phyloP scores from a whole-genome alignment of 2,888 invertebrate species.

The Andrena trimmerana region DNA sequence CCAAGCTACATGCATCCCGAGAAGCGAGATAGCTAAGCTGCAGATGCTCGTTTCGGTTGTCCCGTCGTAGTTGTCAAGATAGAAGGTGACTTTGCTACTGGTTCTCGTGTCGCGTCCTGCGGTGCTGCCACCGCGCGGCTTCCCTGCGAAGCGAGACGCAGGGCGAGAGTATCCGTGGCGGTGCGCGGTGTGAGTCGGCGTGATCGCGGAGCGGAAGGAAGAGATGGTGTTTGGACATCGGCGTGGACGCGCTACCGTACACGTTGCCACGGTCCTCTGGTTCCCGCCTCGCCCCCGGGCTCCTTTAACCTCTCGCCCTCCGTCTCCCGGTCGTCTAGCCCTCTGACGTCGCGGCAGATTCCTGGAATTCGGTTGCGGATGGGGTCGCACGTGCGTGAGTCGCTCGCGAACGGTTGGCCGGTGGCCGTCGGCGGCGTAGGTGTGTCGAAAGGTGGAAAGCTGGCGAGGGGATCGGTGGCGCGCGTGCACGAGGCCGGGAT shows the following conservation, averaged over 20 bases:
- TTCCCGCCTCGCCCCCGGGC: slow-evolving; percentile 2
- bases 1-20: background rate
- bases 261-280: slow-evolving; percentile 59
- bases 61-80: background rate
- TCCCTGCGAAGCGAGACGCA: slow-evolving; percentile 38
- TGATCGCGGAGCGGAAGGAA: slow-evolving; percentile 68
- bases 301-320: background rate
- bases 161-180: slow-evolving; percentile 43
- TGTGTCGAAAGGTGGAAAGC: slow-evolving; percentile 36
- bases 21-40: background rate
- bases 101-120: slow-evolving; percentile 39
- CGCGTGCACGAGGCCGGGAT: slow-evolving; percentile 62
- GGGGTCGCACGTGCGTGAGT: slow-evolving; percentile 52
- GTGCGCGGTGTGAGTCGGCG: slow-evolving; percentile 67
- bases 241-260: slow-evolving; percentile 59
- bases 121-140: slow-evolving; percentile 68
- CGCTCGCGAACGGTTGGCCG: slow-evolving; percentile 34
- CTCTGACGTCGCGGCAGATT: too few species aligned
- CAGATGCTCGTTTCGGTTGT: background rate
- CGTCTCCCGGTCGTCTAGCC: too few species aligned
- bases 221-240: slow-evolving; percentile 68
- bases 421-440: slow-evolving; percentile 35
- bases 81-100: slow-evolving; percentile 17
- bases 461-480: slow-evolving; percentile 29
- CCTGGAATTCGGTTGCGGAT: slow-evolving; percentile 1